These are phyloP conservation scores for Sinocyclocheilus anophthalmus DNA, from an alignment of 2,113 vertebrate species.

Conservation along the genomic window DNA sequence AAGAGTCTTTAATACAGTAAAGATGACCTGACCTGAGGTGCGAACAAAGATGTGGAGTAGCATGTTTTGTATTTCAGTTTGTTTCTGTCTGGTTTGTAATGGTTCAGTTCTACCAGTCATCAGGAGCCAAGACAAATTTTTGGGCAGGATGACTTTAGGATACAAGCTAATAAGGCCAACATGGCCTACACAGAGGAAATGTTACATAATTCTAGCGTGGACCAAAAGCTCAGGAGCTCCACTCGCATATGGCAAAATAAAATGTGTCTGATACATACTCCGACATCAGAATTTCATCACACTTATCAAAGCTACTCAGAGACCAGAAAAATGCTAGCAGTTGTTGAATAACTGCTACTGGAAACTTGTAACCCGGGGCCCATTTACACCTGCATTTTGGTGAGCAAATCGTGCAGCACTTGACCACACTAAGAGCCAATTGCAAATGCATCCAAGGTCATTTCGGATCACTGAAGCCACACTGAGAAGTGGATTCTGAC, in stretches of 20 bases:
- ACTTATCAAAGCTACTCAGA: background rate
- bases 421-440: background rate
- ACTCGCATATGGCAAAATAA: background rate
- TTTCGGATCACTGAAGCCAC: background rate
- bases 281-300: background rate
- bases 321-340: background rate
- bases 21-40: background rate
- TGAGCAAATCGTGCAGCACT: background rate
- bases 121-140: background rate
- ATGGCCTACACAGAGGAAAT: background rate
- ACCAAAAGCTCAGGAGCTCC: background rate
- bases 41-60: background rate
- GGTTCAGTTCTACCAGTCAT: background rate
- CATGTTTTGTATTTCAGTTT: background rate
- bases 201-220: background rate
- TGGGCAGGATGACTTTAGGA: background rate
- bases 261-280: conserved; percentile 12
- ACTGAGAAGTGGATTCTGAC: too few relatives aligned
- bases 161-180: conserved; percentile 6
- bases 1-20: background rate
- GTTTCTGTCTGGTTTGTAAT: background rate
- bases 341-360: background rate
- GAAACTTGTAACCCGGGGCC: background rate
- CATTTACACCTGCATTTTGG: background rate
- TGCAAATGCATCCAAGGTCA: background rate